These are phyloP conservation scores for Platypus cylindrus DNA, from an alignment of 2,888 invertebrate species.

Conservation along the genomic window DNA sequence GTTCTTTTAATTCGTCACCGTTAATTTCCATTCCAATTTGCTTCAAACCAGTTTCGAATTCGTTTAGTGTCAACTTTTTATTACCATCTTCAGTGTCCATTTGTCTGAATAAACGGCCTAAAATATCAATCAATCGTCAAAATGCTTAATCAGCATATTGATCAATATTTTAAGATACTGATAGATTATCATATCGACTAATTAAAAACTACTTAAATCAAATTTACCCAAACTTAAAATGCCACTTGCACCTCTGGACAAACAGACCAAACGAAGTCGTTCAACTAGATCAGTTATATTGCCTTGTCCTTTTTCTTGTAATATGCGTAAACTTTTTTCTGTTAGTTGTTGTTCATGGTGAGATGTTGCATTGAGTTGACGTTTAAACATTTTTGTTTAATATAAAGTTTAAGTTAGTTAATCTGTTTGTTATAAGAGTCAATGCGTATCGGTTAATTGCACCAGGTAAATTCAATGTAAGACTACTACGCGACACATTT, in stretches of 20 bases:
- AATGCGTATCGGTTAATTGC: too few relatives aligned
- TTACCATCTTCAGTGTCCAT: slow-evolving; percentile 92
- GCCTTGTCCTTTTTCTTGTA: slow-evolving; percentile 38
- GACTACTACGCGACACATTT: too few relatives aligned
- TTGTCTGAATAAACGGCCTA: slow-evolving; percentile 66
- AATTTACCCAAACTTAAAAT: slow-evolving; percentile 68
- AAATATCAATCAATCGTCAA: too few relatives aligned
- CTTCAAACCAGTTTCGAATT: slow-evolving; percentile 66
- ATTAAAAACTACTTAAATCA: too few relatives aligned
- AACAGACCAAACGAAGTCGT: slow-evolving; percentile 68
- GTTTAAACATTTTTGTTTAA: too few relatives aligned
- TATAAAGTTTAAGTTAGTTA: too few relatives aligned
- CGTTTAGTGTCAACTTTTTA: slow-evolving; percentile 63
- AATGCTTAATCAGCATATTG: too few relatives aligned
- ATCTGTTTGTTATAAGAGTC: too few relatives aligned
- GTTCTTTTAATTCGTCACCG: slow-evolving; percentile 48
- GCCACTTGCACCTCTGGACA: slow-evolving; percentile 75
- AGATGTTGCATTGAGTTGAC: too few relatives aligned
- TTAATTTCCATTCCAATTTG: slow-evolving; percentile 62
- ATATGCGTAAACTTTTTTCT: slow-evolving; percentile 56
- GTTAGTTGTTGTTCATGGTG: slow-evolving; percentile 70
- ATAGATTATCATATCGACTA: too few relatives aligned
- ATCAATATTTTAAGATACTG: too few relatives aligned
- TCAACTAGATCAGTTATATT: slow-evolving; percentile 60
- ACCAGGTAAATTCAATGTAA: too few relatives aligned